These are phyloP conservation scores for Physella acuta DNA, from an alignment of 1,140 invertebrate species.

Conservation along the genomic window DNA sequence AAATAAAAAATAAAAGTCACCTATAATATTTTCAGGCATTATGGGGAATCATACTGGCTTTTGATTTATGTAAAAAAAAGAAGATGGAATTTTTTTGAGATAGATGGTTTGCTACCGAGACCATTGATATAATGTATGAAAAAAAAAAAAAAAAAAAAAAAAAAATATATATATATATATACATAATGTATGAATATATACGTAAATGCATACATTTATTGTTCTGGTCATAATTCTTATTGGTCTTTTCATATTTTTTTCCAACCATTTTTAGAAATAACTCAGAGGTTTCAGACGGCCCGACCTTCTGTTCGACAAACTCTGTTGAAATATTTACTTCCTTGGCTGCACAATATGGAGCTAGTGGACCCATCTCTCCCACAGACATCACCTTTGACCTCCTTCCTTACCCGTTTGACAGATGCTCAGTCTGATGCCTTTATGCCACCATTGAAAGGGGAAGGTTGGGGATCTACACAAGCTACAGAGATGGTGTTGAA, in stretches of 20 bases:
- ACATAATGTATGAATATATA: no score
- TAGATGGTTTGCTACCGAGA: no score
- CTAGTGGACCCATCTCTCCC: constrained; percentile 94
- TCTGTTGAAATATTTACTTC: constrained; percentile 87
- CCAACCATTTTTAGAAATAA: constrained; percentile 88
- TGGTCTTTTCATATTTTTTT: no score
- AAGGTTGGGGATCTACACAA: constrained; percentile 93
- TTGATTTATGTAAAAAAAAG: no score
- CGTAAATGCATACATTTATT: not conserved
- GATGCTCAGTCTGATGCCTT: constrained; percentile 48
- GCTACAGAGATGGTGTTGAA: constrained; percentile 99
- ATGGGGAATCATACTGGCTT: no score
- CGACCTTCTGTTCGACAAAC: constrained; percentile 84
- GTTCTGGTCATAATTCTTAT: not conserved
- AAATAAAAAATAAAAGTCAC: no score
- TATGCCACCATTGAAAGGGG: constrained; percentile 66
- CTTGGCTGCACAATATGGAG: constrained; percentile 99
- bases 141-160: no score
- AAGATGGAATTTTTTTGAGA: no score
- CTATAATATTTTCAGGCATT: no score
- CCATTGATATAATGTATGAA: no score
- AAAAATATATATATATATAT: no score
- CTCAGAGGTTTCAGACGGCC: constrained; percentile 93
- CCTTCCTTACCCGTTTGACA: constrained; percentile 47
- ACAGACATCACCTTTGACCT: constrained; percentile 65